Percentiles rank a stretch among this genome's conserved stretches.
Evolutionary conservation across 2,888 invertebrate genomes (phyloP).

Genomic region (Caenorhabditis sulstoni): DNA sequence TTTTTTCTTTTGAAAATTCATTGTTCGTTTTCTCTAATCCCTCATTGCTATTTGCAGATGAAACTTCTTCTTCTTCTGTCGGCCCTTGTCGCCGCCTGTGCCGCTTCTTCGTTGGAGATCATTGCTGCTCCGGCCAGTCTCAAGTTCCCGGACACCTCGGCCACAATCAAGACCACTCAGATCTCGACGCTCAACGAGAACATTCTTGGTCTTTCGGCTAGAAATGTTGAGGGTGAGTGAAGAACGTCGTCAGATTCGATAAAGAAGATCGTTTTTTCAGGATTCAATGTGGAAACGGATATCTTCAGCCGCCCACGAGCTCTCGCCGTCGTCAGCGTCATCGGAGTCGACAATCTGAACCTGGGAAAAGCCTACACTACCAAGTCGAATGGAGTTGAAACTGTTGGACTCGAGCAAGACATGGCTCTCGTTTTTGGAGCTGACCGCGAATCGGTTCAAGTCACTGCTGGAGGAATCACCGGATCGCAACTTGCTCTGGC

Average conservation of each 20-base stretch:
- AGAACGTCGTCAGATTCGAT: not conserved
- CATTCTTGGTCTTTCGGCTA: slow-evolving; percentile 63
- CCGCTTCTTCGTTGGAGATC: slow-evolving; percentile 57
- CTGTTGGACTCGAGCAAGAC: slow-evolving; percentile 56
- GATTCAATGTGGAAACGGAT: slow-evolving; percentile 58
- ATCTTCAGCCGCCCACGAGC: slow-evolving; percentile 67
- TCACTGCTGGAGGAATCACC: slow-evolving; percentile 59
- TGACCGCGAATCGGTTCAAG: slow-evolving; percentile 63
- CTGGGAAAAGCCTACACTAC: slow-evolving; percentile 51
- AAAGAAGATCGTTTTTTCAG: too few relatives aligned
- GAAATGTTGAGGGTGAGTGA: slow-evolving; percentile 55
- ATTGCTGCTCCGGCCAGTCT: slow-evolving; percentile 55
- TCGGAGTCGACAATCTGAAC: slow-evolving; percentile 52
- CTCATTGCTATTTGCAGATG: slow-evolving; percentile 47
- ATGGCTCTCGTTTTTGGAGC: slow-evolving; percentile 63
- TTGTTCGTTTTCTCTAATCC: slow-evolving; percentile 2
- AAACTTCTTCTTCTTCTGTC: slow-evolving; percentile 46
- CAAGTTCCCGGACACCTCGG: slow-evolving; percentile 55
- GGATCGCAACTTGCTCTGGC: slow-evolving; percentile 61
- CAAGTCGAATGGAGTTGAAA: slow-evolving; percentile 51
- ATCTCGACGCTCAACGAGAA: slow-evolving; percentile 62
- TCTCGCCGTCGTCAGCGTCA: slow-evolving; percentile 59
- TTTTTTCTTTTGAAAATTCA: slow-evolving; percentile 7
- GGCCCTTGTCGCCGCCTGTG: slow-evolving; percentile 47
- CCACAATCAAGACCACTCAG: slow-evolving; percentile 55